Conservation (phyloP, 2,113 vertebrate genomes). For the Microcebus jonahi region DNA sequence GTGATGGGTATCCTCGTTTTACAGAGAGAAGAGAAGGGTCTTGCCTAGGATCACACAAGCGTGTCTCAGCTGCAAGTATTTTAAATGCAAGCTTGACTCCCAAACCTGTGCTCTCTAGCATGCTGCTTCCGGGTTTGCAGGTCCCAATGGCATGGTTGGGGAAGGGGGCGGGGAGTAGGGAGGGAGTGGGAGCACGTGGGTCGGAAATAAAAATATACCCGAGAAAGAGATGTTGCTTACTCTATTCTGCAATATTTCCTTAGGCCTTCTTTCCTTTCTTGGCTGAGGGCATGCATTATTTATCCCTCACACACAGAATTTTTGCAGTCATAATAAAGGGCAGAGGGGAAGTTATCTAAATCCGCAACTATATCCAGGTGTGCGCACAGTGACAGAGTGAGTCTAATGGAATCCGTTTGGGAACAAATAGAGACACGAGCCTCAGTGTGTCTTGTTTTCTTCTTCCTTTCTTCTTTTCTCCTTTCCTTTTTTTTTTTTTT, state of each 20-base stretch:
- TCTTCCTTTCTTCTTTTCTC: not conserved
- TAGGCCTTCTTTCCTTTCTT: slow-evolving; percentile 28
- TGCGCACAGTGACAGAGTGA: not conserved
- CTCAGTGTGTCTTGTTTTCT: not conserved
- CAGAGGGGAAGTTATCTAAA: slow-evolving; percentile 53
- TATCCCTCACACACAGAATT: slow-evolving; percentile 57
- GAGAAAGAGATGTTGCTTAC: not conserved
- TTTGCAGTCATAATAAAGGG: slow-evolving; percentile 61
- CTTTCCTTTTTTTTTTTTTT: not conserved
- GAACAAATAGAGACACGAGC: not conserved
- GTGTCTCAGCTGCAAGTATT: not conserved
- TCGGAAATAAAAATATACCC: not conserved
- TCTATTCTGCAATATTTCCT: not conserved
- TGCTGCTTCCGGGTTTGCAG: not conserved
- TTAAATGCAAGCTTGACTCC: not conserved
- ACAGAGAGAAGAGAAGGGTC: not conserved
- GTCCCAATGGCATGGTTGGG: not conserved
- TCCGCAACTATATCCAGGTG: slow-evolving; percentile 14
- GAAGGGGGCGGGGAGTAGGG: not conserved
- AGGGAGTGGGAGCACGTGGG: not conserved
- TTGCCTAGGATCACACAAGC: not conserved
- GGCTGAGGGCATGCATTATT: slow-evolving; percentile 67
- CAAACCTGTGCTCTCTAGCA: not conserved
- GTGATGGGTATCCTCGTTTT: not conserved
- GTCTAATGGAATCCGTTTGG: slow-evolving; percentile 31